Base-by-base conservation (phyloP, 2,113 vertebrate genomes). In the Barbus barbus region DNA sequence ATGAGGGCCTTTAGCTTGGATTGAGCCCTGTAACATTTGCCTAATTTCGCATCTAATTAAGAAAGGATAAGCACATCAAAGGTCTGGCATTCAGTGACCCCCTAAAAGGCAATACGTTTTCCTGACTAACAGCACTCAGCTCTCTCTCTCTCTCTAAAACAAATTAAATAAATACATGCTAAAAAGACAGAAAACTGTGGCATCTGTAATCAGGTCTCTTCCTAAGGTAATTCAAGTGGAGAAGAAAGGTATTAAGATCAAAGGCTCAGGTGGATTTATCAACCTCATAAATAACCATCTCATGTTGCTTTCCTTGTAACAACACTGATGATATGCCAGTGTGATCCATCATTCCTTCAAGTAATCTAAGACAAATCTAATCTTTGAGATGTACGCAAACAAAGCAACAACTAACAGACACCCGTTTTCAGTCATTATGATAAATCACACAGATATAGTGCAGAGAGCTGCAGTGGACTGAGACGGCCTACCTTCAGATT, bases 401-500 rank as follows among this genome's bases (percentile, higher is more conserved):
- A 60, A 77, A 33, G 11, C 16, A 24, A 5, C 22, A 60, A 26
- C 51, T 60, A 60, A 24, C 53, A 78, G 31, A 24, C 46, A 65
- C 33, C 24, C 1, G 24, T 48, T 11, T 73, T 51, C 5, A 48
- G 51, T 28, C 76, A 72, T 44, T 46, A 18, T 41, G 33, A 60
- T n/a, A 16, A 24, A 48, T 46, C 3, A 24, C 1, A 51, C 2
- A 9, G 22, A 48, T 9, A 11, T 6, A 38, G 33, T n/a, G 53
- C 53, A 58, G 53, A 58, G 3, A n/a, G 22, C 22, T 1, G 28
- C 11, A 69, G 41, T 44, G 26, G n/a, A 73, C 41, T 16, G 11
- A 53, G 33, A 9, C 13, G 3, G 46, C 16, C 24, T 94, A 99
- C 98, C 97, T 99, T 98, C 74, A 94, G 46, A 88, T 95, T 94